Evolutionary conservation across 2,797 vertebrate species (phyloP).

Genomic region (Eulemur coronatus): DNA sequence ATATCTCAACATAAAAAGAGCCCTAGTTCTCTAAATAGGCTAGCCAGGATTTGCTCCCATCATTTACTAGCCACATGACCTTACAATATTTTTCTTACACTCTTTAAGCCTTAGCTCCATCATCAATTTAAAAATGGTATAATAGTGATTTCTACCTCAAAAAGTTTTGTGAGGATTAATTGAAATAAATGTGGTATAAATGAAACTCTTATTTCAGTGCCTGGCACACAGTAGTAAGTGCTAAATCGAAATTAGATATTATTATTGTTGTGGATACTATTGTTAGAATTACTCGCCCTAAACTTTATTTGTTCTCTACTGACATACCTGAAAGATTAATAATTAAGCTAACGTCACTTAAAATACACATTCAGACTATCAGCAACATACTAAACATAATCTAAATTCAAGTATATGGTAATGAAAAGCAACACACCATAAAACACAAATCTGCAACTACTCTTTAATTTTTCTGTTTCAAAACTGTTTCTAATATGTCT

Average conservation of each 20-base stretch:
- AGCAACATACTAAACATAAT: not conserved
- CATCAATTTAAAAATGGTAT: not conserved
- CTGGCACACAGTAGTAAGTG: not conserved
- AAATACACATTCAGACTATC: not conserved
- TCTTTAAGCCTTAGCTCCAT: not conserved
- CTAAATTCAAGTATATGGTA: not conserved
- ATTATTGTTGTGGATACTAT: not conserved
- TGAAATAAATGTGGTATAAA: not conserved
- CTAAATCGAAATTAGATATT: not conserved
- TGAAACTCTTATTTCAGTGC: not conserved
- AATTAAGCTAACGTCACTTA: not conserved
- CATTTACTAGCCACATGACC: not conserved
- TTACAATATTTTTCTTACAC: not conserved
- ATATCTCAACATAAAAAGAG: not conserved
- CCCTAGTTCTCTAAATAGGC: not conserved
- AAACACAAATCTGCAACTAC: not conserved
- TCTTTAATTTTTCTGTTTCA: constrained; percentile 40
- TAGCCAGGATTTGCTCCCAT: not conserved
- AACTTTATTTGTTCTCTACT: not conserved
- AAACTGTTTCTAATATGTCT: constrained; percentile 47
- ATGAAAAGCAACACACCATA: not conserved
- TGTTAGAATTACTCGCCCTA: not conserved
- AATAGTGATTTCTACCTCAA: not conserved
- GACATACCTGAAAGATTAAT: not conserved
- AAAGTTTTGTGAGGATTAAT: not conserved